Base-by-base conservation (phyloP, 1,140 invertebrate species). In the Megalopta genalis region DNA sequence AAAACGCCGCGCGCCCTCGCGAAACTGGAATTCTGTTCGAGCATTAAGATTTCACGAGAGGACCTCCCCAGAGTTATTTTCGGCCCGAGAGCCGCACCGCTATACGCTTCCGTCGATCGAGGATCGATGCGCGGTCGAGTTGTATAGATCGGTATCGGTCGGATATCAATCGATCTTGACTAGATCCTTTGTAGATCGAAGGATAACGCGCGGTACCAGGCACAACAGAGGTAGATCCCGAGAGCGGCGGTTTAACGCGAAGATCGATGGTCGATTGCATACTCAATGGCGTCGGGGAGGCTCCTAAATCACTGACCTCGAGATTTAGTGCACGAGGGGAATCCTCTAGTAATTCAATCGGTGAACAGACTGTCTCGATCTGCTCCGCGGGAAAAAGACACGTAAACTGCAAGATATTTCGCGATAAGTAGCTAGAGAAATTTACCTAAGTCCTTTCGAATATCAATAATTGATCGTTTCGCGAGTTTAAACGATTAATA, bases 181-280 rank as follows among this genome's bases (percentile, higher is more conserved):
- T 67, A 83, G 85, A 86, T 86, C 37, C 62, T 63, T 37, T 60
- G 81, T 72, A 70, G 81, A 82, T 77, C 80, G 77, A 21, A n/a
- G 60, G 85, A 86, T 83, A 86, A 86, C 64, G 77, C 60, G 80
- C 25, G 68, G 63, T 75, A 86, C 80, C 69, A 80, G 59, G 23
- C 42, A 75, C 72, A 72, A 82, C 82, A 77, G 57, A 73, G 77
- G 69, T 70, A 59, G 84, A 67, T 86, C 77, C 70, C 68, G 60
- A 65, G 62, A 80, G 65, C 69, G 72, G 63, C 52, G 42, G 60
- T 83, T 86, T 77, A 86, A 86, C 77, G 75, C 57, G 57, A 87
- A 88, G 88, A 90, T 88, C 84, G 89, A 89, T 89, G 88, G 84
- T 70, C 82, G 86, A 90, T 89, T 87, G 85, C 85, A 80, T 88